Evolutionary conservation across 2,797 vertebrate species (phyloP), one percentile per base, ranked within the genome.

Genomic region (Chromobotia macracanthus): DNA sequence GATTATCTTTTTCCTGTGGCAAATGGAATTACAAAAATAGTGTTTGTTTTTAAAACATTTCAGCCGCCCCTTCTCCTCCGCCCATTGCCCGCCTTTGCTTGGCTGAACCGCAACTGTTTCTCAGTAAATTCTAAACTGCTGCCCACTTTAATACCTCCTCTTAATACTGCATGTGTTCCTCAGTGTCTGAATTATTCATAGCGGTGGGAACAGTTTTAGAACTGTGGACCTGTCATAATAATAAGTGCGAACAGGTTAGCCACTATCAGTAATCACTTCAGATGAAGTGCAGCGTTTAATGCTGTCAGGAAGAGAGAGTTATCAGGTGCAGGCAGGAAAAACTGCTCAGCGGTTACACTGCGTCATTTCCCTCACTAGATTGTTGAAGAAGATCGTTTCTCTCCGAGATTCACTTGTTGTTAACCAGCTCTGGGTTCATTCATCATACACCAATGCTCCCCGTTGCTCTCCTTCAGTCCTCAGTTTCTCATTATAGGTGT

Each of bases 401-500:
- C 68, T 79, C 25, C 25, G 15, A 64, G 58, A 72, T 64, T 63
- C 58, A 79, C 31, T 71, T 71, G 58, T 77, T 77, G 75, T 64
- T 72, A 79, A 79, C 44, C 50, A 19, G 61, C 58, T 64, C 31
- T 10, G 5, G 50, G 28, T 79, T 72, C 76, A 79, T 79, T 48
- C 58, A 64, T 79, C 76, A 72, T 41, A 16, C 15, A 23, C 19
- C 67, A 72, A 72, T 41, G 41, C 67, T 78, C 46, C 76, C 46
- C 35, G 31, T 72, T 61, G 76, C 71, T 46, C 68, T 64, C 56
- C 61, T 38, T 13, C 61, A n/a, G 31, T 64, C 16, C 41, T 55
- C 58, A 2, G 48, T 58, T 79, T 72, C 76, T 71, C 76, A 78
- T 78, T 78, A 71, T 41, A 9, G 58, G 67, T 63, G 76, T 58